Conservation (phyloP, 2,113 vertebrate genomes). For the Psilopogon haemacephalus region DNA sequence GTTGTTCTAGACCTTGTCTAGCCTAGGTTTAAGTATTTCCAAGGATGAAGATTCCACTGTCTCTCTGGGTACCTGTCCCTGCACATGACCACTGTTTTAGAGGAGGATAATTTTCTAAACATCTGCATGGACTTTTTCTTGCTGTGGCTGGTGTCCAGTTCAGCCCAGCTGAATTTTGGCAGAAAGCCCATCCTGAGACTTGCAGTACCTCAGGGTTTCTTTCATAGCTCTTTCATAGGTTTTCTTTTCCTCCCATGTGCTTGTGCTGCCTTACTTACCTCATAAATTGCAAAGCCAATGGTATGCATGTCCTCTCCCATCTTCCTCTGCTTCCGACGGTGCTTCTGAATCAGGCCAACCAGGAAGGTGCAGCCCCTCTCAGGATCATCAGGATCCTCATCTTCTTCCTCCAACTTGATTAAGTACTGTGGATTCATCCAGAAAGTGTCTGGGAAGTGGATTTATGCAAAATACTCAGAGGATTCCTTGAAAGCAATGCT, state of each 20-base stretch:
- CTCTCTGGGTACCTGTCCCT: not conserved
- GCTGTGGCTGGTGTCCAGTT: not conserved
- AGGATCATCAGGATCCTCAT: constrained; percentile 85
- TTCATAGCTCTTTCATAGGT: not conserved
- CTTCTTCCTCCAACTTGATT: constrained; percentile 88
- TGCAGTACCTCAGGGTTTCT: not conserved
- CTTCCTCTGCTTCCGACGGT: constrained; percentile 85
- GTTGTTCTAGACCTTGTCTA: not conserved
- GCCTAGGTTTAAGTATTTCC: not conserved
- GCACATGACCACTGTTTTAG: not conserved
- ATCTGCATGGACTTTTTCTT: not conserved
- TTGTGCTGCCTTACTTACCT: constrained; percentile 69
- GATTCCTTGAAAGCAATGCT: not conserved
- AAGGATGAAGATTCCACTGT: not conserved
- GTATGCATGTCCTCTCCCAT: constrained; percentile 95
- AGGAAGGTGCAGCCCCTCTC: constrained; percentile 90
- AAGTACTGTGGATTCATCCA: constrained; percentile 93
- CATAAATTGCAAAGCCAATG: constrained; percentile 92
- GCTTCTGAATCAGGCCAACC: constrained; percentile 94
- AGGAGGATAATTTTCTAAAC: not conserved
- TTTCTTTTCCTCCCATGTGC: not conserved
- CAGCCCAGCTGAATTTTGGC: not conserved
- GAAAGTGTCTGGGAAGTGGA: constrained; percentile 83
- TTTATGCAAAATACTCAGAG: not conserved
- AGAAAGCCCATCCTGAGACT: not conserved